These are phyloP conservation scores for Maniola hyperantus DNA, from an alignment of 2,888 invertebrate genomes.

Conservation along the genomic window DNA sequence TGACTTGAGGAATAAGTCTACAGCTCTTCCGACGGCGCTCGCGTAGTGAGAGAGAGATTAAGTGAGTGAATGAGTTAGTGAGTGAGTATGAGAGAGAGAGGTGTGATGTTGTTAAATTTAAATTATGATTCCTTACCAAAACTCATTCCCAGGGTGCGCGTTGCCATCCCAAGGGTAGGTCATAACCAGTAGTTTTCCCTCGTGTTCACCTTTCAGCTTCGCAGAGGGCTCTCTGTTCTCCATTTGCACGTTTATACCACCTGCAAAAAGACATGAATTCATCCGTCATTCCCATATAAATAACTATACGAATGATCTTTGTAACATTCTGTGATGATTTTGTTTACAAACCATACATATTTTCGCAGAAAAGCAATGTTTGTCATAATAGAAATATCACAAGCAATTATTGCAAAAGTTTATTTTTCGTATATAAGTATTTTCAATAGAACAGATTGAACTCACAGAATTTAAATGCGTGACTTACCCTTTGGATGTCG, in stretches of 20 bases:
- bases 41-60: too few relatives aligned
- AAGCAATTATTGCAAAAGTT: neutral
- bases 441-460: neutral
- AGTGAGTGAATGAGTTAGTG: too few relatives aligned
- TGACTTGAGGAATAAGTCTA: too few relatives aligned
- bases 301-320: neutral
- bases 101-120: too few relatives aligned
- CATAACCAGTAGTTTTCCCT: conserved; percentile 82
- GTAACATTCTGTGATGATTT: neutral
- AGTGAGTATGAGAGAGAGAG: too few relatives aligned
- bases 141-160: conserved; percentile 88
- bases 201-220: conserved; percentile 67
- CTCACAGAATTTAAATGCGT: neutral
- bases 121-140: conserved; percentile 75
- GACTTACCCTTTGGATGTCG: conserved; percentile 65
- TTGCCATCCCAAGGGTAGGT: conserved; percentile 89
- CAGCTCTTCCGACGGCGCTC: too few relatives aligned
- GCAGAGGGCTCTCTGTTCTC: conserved; percentile 82
- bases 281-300: too few relatives aligned
- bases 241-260: conserved; percentile 78
- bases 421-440: too few relatives aligned
- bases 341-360: neutral
- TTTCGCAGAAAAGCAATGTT: neutral
- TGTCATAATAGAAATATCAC: neutral
- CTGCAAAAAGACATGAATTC: conserved; percentile 44